Base-by-base conservation (phyloP, 2,113 vertebrate species). In the Ceratotherium simum region DNA sequence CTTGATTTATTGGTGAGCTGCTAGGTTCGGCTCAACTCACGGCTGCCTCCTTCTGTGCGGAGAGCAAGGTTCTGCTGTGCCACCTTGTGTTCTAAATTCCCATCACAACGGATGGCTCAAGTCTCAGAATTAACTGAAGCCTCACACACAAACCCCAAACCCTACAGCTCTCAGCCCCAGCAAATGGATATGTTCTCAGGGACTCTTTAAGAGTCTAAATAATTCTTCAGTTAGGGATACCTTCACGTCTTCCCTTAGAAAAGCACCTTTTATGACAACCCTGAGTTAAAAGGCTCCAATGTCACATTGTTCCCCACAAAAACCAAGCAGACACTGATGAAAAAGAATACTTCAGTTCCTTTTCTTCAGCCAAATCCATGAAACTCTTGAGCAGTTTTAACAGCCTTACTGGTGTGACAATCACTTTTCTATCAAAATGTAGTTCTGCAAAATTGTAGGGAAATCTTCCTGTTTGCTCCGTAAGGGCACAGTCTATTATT, bases 11-110 rank as follows among this genome's bases (percentile, higher is more conserved):
- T 73, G 79, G 81, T 23, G 51, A 83, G 86, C 81, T 27, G 85
- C 81, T 58, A 56, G 79, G 12, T 39, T 80, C 5, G 1, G 87
- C 89, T 81, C 18, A 5, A 11, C 29, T 69, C 67, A 1, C 21
- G 23, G 48, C 58, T 11, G 96, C 96, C 95, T 98, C 96, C 9
- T 96, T 98, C 78, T 17, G 69, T 16, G 56, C 33, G 39, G 21
- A 85, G 95, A 93, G 95, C 90, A 92, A 98, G 97, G 98, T 98
- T 98, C 98, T 60, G 87, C 98, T 98, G 97, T 98, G 98, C 99
- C 99, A 98, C 98, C 99, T 98, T 98, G 98, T 98, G 99, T 99
- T 98, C 98, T 84, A 96, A 98, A 97, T 97, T 95, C 93, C 98
- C 95, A 97, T 97, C 83, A 96, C 96, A 96, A 2, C 39, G 0